Evolutionary conservation across 53 echinoderm and acorn worm species (phyloP).

Genomic region (Hippasteria phrygiana): DNA sequence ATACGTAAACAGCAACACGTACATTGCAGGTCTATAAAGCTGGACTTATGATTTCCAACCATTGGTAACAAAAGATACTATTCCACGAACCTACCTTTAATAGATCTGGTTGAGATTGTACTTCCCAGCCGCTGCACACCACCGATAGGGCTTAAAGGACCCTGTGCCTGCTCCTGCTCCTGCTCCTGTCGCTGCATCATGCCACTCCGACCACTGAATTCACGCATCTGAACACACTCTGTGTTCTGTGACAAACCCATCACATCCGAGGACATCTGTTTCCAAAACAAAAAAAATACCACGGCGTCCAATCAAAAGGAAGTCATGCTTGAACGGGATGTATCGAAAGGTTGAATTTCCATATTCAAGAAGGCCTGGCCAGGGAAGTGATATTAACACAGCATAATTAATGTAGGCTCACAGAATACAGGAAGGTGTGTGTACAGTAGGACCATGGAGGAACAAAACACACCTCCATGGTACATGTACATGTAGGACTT

Average conservation of each 20-base stretch:
- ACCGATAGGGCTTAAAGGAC: conserved; percentile 54
- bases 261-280: conserved; percentile 52
- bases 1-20: too few relatives aligned
- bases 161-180: conserved; percentile 26
- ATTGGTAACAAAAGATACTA: too few relatives aligned
- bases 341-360: conserved; percentile 5
- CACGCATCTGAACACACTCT: conserved; percentile 65
- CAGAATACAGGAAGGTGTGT: too few relatives aligned
- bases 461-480: too few relatives aligned
- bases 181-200: conserved; percentile 55
- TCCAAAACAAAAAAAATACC: background rate
- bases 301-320: background rate
- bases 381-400: background rate
- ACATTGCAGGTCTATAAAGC: too few relatives aligned
- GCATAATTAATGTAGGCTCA: too few relatives aligned
- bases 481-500: too few relatives aligned
- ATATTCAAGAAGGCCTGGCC: background rate
- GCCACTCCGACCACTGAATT: conserved; percentile 49
- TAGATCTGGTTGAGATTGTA: conserved; percentile 62
- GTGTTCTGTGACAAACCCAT: conserved; percentile 32
- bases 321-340: conserved; percentile 25
- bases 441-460: too few relatives aligned
- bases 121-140: conserved; percentile 50
- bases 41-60: too few relatives aligned
- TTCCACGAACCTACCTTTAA: conserved; percentile 56